Conservation (phyloP, 2,888 invertebrate species). For the Thera obeliscata region DNA sequence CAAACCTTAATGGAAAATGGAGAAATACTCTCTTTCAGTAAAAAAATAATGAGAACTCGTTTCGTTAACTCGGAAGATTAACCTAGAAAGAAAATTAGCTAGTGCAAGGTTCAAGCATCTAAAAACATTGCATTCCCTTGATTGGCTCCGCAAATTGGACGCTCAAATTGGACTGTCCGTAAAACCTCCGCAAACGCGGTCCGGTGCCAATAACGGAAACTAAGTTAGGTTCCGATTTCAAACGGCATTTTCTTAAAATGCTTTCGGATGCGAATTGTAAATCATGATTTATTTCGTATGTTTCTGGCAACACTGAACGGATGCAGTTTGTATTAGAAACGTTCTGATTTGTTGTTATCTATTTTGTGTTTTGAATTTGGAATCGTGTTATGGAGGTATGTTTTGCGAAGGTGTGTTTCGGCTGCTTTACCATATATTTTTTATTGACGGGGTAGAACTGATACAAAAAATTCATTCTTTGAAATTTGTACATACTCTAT, state of each 20-base stretch:
- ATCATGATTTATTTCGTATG: slow-evolving; percentile 13
- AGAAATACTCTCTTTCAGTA: too few relatives aligned
- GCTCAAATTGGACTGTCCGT: slow-evolving; percentile 14
- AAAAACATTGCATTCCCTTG: slow-evolving; percentile 2
- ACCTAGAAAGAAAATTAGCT: neutral
- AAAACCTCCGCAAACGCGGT: slow-evolving; percentile 13
- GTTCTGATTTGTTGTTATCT: neutral
- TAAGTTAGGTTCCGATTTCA: slow-evolving; percentile 20
- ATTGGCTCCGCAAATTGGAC: slow-evolving; percentile 19
- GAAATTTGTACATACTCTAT: too few relatives aligned
- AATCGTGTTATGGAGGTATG: neutral
- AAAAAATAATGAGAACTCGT: neutral
- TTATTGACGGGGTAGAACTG: too few relatives aligned
- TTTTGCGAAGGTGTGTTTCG: neutral
- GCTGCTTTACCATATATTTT: neutral
- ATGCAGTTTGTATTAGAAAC: slow-evolving; percentile 5
- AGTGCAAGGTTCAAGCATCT: neutral
- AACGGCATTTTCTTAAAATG: slow-evolving; percentile 24
- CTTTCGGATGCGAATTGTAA: slow-evolving; percentile 14
- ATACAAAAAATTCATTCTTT: too few relatives aligned
- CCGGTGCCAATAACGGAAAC: slow-evolving; percentile 26
- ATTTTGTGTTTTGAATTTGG: neutral
- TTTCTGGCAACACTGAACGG: slow-evolving; percentile 12
- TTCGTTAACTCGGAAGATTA: neutral
- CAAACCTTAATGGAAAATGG: too few relatives aligned